Percentiles rank a stretch among this genome's conserved stretches.
Conservation (phyloP, 2,113 vertebrate genomes). For the Corythornis madagascariensis region DNA sequence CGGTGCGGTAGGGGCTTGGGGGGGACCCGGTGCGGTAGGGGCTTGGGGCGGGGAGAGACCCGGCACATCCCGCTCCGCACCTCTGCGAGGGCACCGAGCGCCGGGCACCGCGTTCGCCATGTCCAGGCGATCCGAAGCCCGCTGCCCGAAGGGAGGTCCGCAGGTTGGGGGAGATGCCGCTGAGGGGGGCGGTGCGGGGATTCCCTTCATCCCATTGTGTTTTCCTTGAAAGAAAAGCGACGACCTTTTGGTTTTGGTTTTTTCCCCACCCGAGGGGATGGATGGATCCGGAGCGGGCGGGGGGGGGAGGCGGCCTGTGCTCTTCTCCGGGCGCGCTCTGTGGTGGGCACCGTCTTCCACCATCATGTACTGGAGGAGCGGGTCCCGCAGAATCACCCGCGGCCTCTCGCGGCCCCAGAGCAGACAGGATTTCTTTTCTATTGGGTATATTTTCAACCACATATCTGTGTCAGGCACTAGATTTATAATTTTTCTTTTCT, state of each 20-base stretch:
- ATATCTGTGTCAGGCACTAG: slow-evolving; percentile 16
- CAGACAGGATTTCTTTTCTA: slow-evolving; percentile 24
- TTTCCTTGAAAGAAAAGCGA: background rate
- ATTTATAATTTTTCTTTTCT: slow-evolving; percentile 44
- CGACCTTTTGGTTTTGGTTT: background rate
- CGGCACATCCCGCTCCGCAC: background rate
- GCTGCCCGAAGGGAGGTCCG: background rate
- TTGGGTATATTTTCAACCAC: slow-evolving; percentile 39
- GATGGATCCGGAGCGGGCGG: no score
- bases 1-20: background rate
- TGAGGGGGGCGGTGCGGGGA: rapidly evolving
- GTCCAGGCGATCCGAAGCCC: background rate
- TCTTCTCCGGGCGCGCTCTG: background rate
- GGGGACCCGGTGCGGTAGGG: background rate
- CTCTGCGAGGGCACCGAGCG: background rate
- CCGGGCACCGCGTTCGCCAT: background rate
- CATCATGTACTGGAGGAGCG: background rate
- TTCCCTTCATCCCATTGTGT: rapidly evolving
- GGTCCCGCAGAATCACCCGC: background rate
- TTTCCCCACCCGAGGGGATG: background rate
- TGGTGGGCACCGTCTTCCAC: background rate
- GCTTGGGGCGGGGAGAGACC: no score
- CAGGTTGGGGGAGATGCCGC: rapidly evolving
- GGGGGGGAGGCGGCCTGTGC: background rate
- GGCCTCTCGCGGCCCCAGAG: background rate